phyloP scores from a whole-genome alignment of 2,888 invertebrate genomes.

The Eledona agricola region DNA sequence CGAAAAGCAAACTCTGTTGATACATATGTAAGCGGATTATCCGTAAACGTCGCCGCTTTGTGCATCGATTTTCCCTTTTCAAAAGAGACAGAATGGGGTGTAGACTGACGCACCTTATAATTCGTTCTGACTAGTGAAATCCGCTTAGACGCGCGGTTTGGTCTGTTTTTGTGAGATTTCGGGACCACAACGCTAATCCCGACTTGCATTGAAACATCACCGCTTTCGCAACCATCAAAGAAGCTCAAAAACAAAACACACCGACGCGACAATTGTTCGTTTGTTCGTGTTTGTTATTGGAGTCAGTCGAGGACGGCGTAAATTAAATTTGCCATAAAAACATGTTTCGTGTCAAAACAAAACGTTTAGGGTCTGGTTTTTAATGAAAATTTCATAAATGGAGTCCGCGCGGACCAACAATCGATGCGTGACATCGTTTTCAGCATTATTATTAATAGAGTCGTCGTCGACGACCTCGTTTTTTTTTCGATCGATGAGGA shows the following conservation, averaged over 20 bases:
- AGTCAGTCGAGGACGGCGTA: conserved; percentile 5
- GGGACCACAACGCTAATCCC: conserved; percentile 26
- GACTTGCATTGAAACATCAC: conserved; percentile 25
- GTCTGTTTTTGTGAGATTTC: conserved; percentile 33
- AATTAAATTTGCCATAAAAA: conserved; percentile 19
- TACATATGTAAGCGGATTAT: conserved; percentile 26
- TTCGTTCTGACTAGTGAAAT: conserved; percentile 39
- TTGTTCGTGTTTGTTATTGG: no score
- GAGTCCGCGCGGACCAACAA: conserved; percentile 3
- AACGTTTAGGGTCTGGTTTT: conserved; percentile 11
- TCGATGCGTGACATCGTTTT: conserved; percentile 14
- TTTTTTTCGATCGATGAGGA: neutral
- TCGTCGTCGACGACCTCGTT: neutral
- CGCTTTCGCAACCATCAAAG: conserved; percentile 9
- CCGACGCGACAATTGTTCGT: no score
- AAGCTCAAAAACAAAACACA: no score
- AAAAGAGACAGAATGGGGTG: conserved; percentile 11
- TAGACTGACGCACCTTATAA: conserved; percentile 39
- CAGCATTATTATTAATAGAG: conserved; percentile 10
- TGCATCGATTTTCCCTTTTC: conserved; percentile 30
- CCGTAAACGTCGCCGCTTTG: conserved; percentile 22
- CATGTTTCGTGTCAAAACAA: conserved; percentile 22
- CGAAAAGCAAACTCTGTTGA: conserved; percentile 4
- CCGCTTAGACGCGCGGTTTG: conserved; percentile 37
- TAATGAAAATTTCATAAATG: conserved; percentile 23